Base-by-base conservation (phyloP, 2,888 invertebrate species). In the Orchesellides sinensis region DNA sequence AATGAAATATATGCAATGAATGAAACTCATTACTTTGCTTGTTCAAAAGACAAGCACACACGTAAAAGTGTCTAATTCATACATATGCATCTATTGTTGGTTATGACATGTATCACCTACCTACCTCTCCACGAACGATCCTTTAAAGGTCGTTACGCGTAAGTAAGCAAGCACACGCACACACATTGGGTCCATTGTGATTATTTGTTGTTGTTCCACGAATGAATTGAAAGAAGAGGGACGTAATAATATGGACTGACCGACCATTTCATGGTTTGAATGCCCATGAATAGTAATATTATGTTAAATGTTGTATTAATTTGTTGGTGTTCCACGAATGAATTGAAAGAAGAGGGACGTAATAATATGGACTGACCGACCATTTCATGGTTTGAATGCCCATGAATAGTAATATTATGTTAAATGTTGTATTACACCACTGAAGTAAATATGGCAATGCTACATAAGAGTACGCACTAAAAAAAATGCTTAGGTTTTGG, bases 1-100 rank as follows among this genome's bases (percentile, higher is more conserved):
- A 69, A 69, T 69, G 68, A 68, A 68, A 25, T 35, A 63, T 10
- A 1, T 45, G 25, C 23, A 56, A 14, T 56, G 59, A 72, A 72
- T 59, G 59, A 25, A 40, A 40, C 40, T 40, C n/a, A 40, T 40
- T 10, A 5, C 10, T 10, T 2, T 40, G 2, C n/a, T 40, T n/a
- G n/a, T 40, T 40, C 40, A 8, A 40, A 1, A 40, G 2, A 8
- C 10, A 40, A 14, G 10, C 4, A 10, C 10, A 6, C 10, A 6
- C 32, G 32, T 32, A 32, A 6, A 6, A 6, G 6, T 10, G 32
- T 40, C 10, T 40, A 14, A 8, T 40, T 14, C 2, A n/a, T 40
- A 40, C n/a, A n/a, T 14, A 40, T 40, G 40, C n/a, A 40, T n/a
- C 40, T 10, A 40, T 40, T 40, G 40, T 40, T 10, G 40, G 40